Conservation (phyloP, 2,113 vertebrate genomes). For the Nothobranchius kuhntae region DNA sequence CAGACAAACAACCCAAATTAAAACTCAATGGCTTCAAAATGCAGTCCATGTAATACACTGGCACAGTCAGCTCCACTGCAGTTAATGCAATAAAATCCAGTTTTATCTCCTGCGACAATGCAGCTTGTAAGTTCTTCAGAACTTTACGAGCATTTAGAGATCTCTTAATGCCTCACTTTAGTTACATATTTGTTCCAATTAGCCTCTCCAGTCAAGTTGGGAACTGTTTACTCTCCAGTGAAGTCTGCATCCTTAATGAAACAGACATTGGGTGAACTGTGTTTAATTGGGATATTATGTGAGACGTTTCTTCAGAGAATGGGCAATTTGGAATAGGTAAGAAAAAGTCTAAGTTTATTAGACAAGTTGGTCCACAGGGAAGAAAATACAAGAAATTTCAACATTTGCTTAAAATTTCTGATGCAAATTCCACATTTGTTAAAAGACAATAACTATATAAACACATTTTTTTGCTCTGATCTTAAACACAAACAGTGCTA, state of each 20-base stretch:
- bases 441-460: background rate
- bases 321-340: conserved; percentile 21
- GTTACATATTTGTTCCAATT: conserved; percentile 59
- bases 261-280: conserved; percentile 19
- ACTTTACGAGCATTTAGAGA: conserved; percentile 53
- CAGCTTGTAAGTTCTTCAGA: conserved; percentile 39
- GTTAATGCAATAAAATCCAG: conserved; percentile 32
- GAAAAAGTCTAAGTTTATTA: conserved; percentile 39
- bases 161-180: conserved; percentile 41
- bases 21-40: conserved; percentile 37
- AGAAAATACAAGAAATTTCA: too few species aligned
- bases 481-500: background rate
- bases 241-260: conserved; percentile 60
- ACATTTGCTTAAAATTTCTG: too few species aligned
- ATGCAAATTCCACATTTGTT: conserved; percentile 16
- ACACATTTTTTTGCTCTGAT: background rate
- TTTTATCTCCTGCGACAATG: conserved; percentile 19
- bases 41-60: conserved; percentile 11
- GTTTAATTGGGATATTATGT: conserved; percentile 25
- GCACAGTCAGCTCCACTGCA: conserved; percentile 16
- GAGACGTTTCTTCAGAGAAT: conserved; percentile 44
- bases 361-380: conserved; percentile 18
- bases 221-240: conserved; percentile 53
- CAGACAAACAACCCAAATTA: conserved; percentile 46
- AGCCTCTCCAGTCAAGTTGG: conserved; percentile 41